Conservation (phyloP, 2,113 vertebrate genomes). For the Apistogramma diplotaenia region DNA sequence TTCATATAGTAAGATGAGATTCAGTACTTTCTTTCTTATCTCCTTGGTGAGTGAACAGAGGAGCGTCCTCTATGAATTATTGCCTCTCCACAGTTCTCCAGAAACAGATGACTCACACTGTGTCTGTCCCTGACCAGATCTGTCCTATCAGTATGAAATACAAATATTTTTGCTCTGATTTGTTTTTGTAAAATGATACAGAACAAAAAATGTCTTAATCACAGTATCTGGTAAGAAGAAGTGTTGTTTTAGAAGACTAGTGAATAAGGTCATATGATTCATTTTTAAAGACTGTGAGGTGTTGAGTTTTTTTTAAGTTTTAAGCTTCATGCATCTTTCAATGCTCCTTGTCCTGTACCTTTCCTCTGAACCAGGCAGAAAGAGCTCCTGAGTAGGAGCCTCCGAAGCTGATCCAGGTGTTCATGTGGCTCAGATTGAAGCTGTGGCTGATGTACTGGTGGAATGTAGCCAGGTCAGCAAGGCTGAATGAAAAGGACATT, state of each 20-base stretch:
- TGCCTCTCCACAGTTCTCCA: neutral
- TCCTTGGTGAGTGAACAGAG: neutral
- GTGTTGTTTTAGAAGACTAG: neutral
- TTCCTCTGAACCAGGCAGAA: constrained; percentile 85
- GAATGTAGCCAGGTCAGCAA: constrained; percentile 78
- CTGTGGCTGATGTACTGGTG: constrained; percentile 72
- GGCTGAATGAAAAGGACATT: constrained; percentile 52
- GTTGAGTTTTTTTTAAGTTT: neutral
- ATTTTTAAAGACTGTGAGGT: neutral
- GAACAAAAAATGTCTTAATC: neutral
- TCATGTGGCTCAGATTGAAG: constrained; percentile 73
- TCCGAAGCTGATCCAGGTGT: constrained; percentile 87
- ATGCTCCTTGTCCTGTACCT: constrained; percentile 65
- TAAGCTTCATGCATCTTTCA: neutral
- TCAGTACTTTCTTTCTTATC: neutral
- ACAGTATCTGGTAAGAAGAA: neutral
- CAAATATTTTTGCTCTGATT: neutral
- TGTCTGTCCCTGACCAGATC: neutral
- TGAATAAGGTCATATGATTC: neutral
- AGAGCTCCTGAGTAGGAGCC: constrained; percentile 86
- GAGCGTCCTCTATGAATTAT: neutral
- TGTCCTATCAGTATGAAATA: neutral
- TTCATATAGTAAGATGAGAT: neutral
- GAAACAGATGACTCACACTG: neutral
- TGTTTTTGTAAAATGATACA: neutral